Conservation (phyloP, 2,113 vertebrate genomes). For the Condylura cristata region DNA sequence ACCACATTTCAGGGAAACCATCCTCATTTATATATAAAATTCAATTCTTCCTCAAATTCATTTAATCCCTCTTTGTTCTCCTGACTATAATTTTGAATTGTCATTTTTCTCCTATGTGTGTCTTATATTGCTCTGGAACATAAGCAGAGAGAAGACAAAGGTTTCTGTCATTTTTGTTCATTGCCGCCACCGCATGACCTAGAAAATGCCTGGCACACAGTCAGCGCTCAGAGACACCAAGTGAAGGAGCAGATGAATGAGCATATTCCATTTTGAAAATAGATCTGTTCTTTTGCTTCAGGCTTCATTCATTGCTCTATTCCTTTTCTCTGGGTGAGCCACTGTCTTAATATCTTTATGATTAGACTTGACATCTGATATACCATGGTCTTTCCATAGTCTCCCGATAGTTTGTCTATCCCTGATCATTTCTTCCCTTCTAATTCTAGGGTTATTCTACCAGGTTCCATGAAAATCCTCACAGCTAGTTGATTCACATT, state of each 20-base stretch:
- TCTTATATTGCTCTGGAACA: neutral
- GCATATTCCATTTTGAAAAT: neutral
- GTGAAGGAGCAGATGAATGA: neutral
- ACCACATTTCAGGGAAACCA: neutral
- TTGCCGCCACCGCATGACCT: neutral
- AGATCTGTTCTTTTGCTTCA: neutral
- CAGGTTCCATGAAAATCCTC: neutral
- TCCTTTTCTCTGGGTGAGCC: neutral
- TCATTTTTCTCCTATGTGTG: neutral
- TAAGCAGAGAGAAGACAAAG: neutral
- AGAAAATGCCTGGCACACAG: neutral
- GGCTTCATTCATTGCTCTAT: neutral
- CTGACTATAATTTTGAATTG: neutral
- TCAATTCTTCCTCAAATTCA: neutral
- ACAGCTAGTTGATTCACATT: neutral
- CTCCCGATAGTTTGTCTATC: neutral
- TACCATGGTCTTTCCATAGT: neutral
- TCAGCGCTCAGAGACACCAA: neutral
- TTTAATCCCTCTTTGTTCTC: rapidly evolving
- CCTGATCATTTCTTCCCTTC: neutral
- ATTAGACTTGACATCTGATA: neutral
- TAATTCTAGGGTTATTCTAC: neutral
- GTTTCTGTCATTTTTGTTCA: neutral
- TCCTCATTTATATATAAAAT: neutral
- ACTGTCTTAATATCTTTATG: neutral